Percentiles rank a stretch among this genome's conserved stretches.
Evolutionary conservation across 2,888 invertebrate species (phyloP).

Genomic region (Antheraea assamensis): DNA sequence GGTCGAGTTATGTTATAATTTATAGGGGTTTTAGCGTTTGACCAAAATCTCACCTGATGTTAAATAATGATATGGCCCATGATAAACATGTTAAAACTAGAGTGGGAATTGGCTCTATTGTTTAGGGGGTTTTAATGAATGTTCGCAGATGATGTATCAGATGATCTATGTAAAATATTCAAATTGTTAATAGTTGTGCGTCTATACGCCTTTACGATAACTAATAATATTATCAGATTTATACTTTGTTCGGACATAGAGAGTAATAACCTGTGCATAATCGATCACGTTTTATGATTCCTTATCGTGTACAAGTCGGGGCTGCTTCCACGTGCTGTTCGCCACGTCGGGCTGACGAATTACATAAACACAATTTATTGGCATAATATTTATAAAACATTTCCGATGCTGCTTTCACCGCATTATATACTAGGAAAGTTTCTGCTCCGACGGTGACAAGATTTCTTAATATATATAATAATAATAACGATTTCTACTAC

Average conservation of each 20-base stretch:
- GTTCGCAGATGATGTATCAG: neutral
- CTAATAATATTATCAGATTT: conserved; percentile 12
- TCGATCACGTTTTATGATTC: conserved; percentile 56
- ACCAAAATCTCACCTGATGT: too few relatives aligned
- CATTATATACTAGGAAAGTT: conserved; percentile 27
- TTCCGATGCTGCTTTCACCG: conserved; percentile 46
- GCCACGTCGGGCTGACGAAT: conserved; percentile 29
- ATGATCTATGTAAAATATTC: neutral
- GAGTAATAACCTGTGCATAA: conserved; percentile 46
- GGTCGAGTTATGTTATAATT: too few relatives aligned
- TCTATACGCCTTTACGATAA: neutral
- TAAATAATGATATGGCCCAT: too few relatives aligned
- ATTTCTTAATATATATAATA: conserved; percentile 10
- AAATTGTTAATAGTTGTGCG: conserved; percentile 5
- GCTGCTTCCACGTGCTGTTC: conserved; percentile 58
- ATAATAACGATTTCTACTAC: conserved; percentile 5
- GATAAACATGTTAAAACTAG: too few relatives aligned
- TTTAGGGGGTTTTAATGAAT: too few relatives aligned
- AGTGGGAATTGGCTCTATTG: too few relatives aligned
- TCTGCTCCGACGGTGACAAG: conserved; percentile 10
- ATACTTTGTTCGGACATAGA: conserved; percentile 15
- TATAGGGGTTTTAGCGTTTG: too few relatives aligned
- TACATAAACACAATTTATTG: conserved; percentile 51
- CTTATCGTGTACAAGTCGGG: conserved; percentile 58
- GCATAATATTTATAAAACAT: conserved; percentile 44